Evolutionary conservation across 1,140 invertebrate species (phyloP), one percentile per base, ranked within the genome.

Genomic region (Pogonomyrmex californicus): DNA sequence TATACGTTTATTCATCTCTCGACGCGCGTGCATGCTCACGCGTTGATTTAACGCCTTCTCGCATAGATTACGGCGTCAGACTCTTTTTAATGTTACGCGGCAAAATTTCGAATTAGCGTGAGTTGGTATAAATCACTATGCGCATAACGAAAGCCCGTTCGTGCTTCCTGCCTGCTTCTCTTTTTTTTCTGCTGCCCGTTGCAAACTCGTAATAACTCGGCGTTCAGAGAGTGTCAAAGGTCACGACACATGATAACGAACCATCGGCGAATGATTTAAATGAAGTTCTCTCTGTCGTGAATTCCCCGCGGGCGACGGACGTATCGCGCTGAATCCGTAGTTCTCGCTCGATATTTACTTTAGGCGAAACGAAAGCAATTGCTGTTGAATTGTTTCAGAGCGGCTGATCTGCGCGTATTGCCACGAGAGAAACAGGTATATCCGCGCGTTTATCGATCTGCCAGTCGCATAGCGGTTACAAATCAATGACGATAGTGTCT

Each of bases 281-380:
- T 75, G n/a, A 75, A 81, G 23, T 58, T 47, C 71, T 47, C 71
- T 83, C 54, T 83, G 54, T 75, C 58, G 76, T 30, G 71, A 75
- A 58, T 14, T 23, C 51, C n/a, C 71, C 12, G n/a, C 33, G n/a
- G 17, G 71, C n/a, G 54, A 60, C 54, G 36, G 54, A 60, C 54
- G 36, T 71, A 4, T 1, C 17, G 70, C 2, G 36, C 36, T n/a
- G 36, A 12, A 56, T 54, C 14, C 23, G 23, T n/a, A n/a, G n/a
- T 49, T 68, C 65, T 68, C 47, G 62, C 30, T 23, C 62, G 66
- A n/a, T 73, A 41, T 82, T 82, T 82, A 82, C 3, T 44, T 44
- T 23, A 12, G 7, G 5, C 66, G 66, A 47, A 60, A 82, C 66
- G n/a, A 63, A 62, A 63, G 75, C 75, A n/a, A 77, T 47, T 38